Conservation (phyloP, 2,113 vertebrate species). For the Neogale vison region DNA sequence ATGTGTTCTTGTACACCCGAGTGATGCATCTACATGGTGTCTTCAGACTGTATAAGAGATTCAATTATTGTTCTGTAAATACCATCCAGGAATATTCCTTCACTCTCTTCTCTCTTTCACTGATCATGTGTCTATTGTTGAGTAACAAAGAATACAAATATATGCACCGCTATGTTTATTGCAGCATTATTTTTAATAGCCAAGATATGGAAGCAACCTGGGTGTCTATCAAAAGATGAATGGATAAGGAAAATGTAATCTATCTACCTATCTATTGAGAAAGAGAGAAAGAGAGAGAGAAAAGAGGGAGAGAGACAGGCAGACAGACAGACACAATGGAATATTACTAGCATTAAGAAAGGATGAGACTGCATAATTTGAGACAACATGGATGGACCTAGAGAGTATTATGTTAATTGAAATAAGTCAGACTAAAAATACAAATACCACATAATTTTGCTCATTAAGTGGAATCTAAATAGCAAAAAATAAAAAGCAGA, state of each 20-base stretch:
- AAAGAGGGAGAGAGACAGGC: not conserved
- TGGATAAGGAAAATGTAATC: not conserved
- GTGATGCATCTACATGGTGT: not conserved
- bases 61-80: not conserved
- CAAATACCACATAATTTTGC: not conserved
- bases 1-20: not conserved
- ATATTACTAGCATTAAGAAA: not conserved
- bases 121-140: not conserved
- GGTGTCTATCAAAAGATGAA: not conserved
- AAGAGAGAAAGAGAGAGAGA: too few species aligned
- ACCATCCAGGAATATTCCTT: not conserved
- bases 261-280: not conserved
- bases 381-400: not conserved
- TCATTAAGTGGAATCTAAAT: not conserved
- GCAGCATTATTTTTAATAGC: not conserved
- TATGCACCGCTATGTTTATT: not conserved
- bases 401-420: not conserved
- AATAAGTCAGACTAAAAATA: not conserved
- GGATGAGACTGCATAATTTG: not conserved
- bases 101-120: not conserved
- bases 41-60: not conserved
- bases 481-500: not conserved
- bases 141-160: not conserved
- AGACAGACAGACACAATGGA: not conserved
- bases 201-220: not conserved